Percentiles rank a stretch among this genome's conserved stretches.
Conservation (phyloP, 2,888 invertebrate species). For the Cosmia trapezina region DNA sequence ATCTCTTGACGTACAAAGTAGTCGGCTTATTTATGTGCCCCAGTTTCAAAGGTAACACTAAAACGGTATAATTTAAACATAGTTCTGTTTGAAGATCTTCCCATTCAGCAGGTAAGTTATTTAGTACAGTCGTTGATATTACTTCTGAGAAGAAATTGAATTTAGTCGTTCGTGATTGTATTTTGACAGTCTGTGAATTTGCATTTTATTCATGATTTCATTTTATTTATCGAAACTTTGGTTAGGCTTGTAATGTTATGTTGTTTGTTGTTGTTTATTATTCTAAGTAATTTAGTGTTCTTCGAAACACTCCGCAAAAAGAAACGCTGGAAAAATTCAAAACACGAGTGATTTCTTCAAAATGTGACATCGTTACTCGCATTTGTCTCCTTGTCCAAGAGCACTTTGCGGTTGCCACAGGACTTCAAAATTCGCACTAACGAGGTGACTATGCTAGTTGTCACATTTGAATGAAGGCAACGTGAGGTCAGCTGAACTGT, state of each 20-base stretch:
- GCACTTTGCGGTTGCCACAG: slow-evolving; percentile 67
- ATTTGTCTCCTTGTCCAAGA: slow-evolving; percentile 61
- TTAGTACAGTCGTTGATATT: slow-evolving; percentile 3
- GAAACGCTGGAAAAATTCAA: neutral
- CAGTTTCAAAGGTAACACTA: slow-evolving; percentile 42
- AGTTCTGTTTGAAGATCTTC: slow-evolving; percentile 39
- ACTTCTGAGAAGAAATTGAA: slow-evolving; percentile 20
- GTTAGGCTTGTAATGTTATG: neutral
- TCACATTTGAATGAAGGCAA: slow-evolving; percentile 75
- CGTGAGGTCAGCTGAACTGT: slow-evolving; percentile 70
- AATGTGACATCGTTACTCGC: slow-evolving; percentile 48
- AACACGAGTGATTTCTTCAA: slow-evolving; percentile 37
- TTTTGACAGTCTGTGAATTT: neutral
- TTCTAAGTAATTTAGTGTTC: neutral
- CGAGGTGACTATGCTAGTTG: slow-evolving; percentile 75
- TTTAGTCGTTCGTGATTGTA: slow-evolving; percentile 11
- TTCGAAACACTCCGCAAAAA: neutral
- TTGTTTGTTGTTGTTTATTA: too few species aligned
- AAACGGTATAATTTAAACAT: slow-evolving; percentile 42
- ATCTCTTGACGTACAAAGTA: slow-evolving; percentile 39
- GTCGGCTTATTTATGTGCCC: slow-evolving; percentile 43
- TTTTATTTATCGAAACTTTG: neutral
- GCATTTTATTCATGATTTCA: neutral
- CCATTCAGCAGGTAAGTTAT: slow-evolving; percentile 12
- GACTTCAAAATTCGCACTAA: slow-evolving; percentile 76